These are phyloP conservation scores for Leucophora obtusa DNA, from an alignment of 2,888 invertebrate genomes.

Conservation along the genomic window DNA sequence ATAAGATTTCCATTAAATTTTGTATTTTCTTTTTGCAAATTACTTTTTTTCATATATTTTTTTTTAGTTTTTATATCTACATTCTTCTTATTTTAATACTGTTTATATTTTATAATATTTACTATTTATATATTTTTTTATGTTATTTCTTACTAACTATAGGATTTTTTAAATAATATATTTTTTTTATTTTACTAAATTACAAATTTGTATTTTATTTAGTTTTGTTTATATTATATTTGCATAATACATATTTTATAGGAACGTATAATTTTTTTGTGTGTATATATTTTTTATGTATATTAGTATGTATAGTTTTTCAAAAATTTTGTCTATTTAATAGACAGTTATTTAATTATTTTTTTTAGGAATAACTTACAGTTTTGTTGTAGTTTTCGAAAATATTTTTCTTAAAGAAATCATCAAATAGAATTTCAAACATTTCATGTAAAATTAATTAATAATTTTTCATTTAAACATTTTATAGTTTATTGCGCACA, in stretches of 20 bases:
- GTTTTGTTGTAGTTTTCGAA: background rate
- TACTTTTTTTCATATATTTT: slow-evolving; percentile 17
- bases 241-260: slow-evolving; percentile 69
- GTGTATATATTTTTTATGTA: slow-evolving; percentile 54
- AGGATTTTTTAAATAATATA: slow-evolving; percentile 51
- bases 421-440: too few species aligned
- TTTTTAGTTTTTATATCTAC: slow-evolving; percentile 70
- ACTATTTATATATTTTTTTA: slow-evolving; percentile 43
- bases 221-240: slow-evolving; percentile 59
- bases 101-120: slow-evolving; percentile 61
- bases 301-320: slow-evolving; percentile 57
- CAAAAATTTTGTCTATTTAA: slow-evolving; percentile 64
- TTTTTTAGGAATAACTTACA: slow-evolving; percentile 44
- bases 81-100: slow-evolving; percentile 67
- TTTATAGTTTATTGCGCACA: too few species aligned
- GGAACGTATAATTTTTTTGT: slow-evolving; percentile 73
- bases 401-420: background rate
- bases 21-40: slow-evolving; percentile 44
- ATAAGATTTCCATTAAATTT: too few species aligned
- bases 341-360: slow-evolving; percentile 58
- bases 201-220: slow-evolving; percentile 50
- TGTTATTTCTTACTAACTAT: slow-evolving; percentile 50
- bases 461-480: too few species aligned
- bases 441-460: too few species aligned
- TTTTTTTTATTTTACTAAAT: slow-evolving; percentile 54